Base-by-base conservation (phyloP, 2,797 vertebrate species). In the Mionectes olivaceus region DNA sequence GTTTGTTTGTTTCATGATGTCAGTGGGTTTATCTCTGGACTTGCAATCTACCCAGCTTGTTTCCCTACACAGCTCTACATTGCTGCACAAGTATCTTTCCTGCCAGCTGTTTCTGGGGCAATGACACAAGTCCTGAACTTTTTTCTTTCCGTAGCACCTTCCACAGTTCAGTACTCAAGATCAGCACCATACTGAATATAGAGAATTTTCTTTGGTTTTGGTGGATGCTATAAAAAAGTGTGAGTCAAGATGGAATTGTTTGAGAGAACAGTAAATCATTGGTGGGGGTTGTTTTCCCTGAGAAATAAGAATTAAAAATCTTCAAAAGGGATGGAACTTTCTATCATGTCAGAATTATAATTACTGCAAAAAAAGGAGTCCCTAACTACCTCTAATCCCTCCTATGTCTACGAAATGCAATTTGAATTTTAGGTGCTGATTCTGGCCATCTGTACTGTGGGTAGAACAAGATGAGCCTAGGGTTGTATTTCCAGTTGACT, bases 391-490 rank as follows among this genome's bases (percentile, higher is more conserved):
- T 93, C 67, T 82, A 95, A 88, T 84, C 56, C 41, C 60, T 90
- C 19, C 55, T 39, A 14, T 73, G 27, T 76, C 88, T 92, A 76
- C 47, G n/a, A 83, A 92, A 70, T 52, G 30, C n/a, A 74, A 68
- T 83, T 74, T 81, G 71, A 92, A 80, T 94, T 86, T 82, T 93
- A 86, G 68, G 57, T 93, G 89, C 46, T 78, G 75, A 65, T 93
- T 92, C 50, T 85, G 84, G 57, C 91, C 96, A 91, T 94, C 89
- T 95, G 92, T 91, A 57, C 76, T 93, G 76, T 92, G 59, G 81
- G 74, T 59, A 91, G 70, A 63, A n/a, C 60, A 91, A 90, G 92
- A 92, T 80, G 75, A 94, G 83, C 75, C 43, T 69, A 33, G 49
- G 68, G 30, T 50, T 87, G 44, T 91, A 68, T 93, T 93, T 91